phyloP scores from a whole-genome alignment of 2,888 invertebrate species.

The Oxytorus armatus region DNA sequence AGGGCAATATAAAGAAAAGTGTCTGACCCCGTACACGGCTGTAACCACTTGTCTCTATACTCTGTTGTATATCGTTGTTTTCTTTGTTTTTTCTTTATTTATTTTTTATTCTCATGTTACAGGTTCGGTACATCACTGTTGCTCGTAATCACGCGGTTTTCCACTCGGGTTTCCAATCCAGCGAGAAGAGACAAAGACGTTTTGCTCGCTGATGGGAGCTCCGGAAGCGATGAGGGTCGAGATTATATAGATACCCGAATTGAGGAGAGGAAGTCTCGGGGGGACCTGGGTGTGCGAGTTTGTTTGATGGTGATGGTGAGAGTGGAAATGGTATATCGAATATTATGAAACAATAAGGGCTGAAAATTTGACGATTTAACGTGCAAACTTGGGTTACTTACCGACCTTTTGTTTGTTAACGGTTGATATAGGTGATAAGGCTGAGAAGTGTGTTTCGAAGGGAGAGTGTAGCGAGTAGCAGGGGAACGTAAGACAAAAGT shows the following conservation, averaged over 20 bases:
- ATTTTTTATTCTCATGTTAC: neutral
- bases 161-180: constrained; percentile 2
- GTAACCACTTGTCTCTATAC: constrained; percentile 56
- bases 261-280: constrained; percentile 28
- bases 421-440: neutral
- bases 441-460: constrained; percentile 29
- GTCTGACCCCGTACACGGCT: constrained; percentile 54
- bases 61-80: constrained; percentile 28
- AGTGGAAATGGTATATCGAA: neutral
- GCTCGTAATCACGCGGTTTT: constrained; percentile 44
- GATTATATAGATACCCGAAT: constrained; percentile 43
- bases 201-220: constrained; percentile 8
- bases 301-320: constrained; percentile 5
- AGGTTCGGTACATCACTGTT: constrained; percentile 16
- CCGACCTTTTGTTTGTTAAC: neutral
- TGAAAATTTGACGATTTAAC: neutral
- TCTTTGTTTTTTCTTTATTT: constrained; percentile 3
- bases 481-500: constrained; percentile 64
- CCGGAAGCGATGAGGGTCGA: constrained; percentile 26
- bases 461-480: constrained; percentile 33
- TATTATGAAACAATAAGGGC: neutral
- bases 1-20: constrained; percentile 39
- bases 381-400: constrained; percentile 1
- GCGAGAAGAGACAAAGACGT: constrained; percentile 27
- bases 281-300: constrained; percentile 5